Evolutionary conservation across 1,140 invertebrate species (phyloP).

Genomic region (Galleria mellonella): DNA sequence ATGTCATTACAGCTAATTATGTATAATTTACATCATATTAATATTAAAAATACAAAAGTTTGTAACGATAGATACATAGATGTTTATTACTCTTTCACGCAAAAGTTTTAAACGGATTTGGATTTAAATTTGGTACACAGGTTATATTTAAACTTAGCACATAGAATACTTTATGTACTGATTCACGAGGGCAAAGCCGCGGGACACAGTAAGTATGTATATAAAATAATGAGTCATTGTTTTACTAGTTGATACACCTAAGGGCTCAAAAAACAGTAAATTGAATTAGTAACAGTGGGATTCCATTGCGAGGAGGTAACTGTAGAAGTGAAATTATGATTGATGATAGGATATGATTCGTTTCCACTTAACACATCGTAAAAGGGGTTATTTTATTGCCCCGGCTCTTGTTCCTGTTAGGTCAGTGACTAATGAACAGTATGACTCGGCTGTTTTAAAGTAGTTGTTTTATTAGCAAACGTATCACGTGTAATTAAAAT

Average conservation of each 20-base stretch:
- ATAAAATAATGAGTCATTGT: too few relatives aligned
- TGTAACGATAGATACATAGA: too few relatives aligned
- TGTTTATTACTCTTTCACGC: too few relatives aligned
- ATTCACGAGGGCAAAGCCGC: too few relatives aligned
- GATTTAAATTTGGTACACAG: too few relatives aligned
- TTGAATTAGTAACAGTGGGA: conserved; percentile 39
- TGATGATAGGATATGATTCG: conserved; percentile 68
- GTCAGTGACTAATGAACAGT: conserved; percentile 61
- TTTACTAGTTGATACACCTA: conserved; percentile 4
- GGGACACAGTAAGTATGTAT: too few relatives aligned
- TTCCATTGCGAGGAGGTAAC: conserved; percentile 41
- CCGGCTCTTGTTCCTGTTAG: conserved; percentile 45
- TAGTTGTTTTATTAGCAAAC: conserved; percentile 35
- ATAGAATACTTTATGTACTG: too few relatives aligned
- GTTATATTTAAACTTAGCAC: too few relatives aligned
- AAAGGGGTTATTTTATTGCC: conserved; percentile 69
- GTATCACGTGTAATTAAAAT: conserved; percentile 9
- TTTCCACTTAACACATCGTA: conserved; percentile 69
- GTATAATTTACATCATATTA: too few relatives aligned
- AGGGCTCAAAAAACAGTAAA: conserved; percentile 16
- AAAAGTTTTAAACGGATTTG: too few relatives aligned
- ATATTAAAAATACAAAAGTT: too few relatives aligned
- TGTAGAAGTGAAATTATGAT: conserved; percentile 60
- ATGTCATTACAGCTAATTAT: too few relatives aligned
- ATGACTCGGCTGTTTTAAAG: conserved; percentile 52